phyloP scores from a whole-genome alignment of 1,140 invertebrate genomes.

The Sitodiplosis mosellana region DNA sequence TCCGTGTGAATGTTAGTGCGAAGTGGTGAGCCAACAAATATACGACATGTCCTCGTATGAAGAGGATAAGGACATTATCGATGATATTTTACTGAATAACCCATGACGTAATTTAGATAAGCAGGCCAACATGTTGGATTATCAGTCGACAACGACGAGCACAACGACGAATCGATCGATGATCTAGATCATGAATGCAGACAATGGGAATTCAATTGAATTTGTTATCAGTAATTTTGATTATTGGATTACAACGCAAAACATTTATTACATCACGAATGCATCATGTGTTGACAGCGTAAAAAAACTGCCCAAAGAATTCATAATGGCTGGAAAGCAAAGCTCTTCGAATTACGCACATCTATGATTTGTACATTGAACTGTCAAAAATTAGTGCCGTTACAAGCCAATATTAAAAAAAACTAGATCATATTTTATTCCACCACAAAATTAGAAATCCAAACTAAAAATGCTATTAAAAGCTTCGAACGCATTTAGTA shows the following conservation, averaged over 20 bases:
- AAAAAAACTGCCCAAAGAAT: conserved; percentile 26
- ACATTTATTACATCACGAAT: conserved; percentile 4
- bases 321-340: conserved; percentile 31
- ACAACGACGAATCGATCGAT: conserved; percentile 6
- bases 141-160: not conserved
- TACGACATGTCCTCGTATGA: not conserved
- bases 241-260: conserved; percentile 18
- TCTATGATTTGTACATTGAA: conserved; percentile 28
- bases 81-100: not conserved
- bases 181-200: not conserved
- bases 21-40: too few relatives aligned
- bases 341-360: conserved; percentile 25
- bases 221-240: conserved; percentile 17
- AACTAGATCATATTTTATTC: too few relatives aligned
- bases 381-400: conserved; percentile 10
- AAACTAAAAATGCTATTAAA: too few relatives aligned
- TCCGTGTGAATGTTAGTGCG: too few relatives aligned
- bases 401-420: not conserved
- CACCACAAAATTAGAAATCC: too few relatives aligned
- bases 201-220: conserved; percentile 2
- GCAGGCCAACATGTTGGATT: not conserved
- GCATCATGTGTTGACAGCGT: conserved; percentile 18
- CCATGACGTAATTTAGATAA: conserved; percentile 5
- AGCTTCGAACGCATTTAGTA: too few relatives aligned
- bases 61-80: conserved; percentile 1